Evolutionary conservation across 2,888 invertebrate species (phyloP).

Genomic region (Dynastes hyllus): DNA sequence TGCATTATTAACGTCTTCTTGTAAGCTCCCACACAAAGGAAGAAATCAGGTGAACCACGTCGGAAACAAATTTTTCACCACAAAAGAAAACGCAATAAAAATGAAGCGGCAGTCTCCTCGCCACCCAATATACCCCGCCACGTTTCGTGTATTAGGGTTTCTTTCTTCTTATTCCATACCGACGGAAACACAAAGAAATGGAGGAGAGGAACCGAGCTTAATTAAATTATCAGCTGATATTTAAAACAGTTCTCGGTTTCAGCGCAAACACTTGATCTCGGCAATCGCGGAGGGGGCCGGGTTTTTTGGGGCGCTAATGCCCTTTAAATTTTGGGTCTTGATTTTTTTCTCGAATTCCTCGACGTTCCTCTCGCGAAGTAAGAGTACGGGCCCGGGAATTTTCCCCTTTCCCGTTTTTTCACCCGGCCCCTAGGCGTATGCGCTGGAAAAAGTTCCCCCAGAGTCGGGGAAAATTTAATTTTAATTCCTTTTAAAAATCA

Average conservation of each 20-base stretch:
- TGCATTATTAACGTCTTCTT: not conserved
- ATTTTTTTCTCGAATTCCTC: constrained; percentile 20
- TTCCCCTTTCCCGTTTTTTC: constrained; percentile 22
- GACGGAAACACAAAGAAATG: constrained; percentile 64
- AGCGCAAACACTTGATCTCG: constrained; percentile 62
- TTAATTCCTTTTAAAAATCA: constrained; percentile 38
- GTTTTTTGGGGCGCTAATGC: not conserved
- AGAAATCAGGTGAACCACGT: constrained; percentile 63
- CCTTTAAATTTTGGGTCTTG: no score
- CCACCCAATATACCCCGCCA: not conserved
- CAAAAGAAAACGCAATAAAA: constrained; percentile 65
- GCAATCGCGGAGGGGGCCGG: constrained; percentile 55
- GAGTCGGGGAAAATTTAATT: constrained; percentile 31
- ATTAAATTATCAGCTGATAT: constrained; percentile 72
- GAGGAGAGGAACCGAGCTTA: constrained; percentile 68
- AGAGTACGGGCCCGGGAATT: constrained; percentile 46
- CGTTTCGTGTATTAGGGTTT: constrained; percentile 54
- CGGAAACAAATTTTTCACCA: constrained; percentile 59
- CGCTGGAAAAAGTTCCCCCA: constrained; percentile 23
- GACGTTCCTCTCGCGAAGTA: constrained; percentile 7
- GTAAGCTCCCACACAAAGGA: constrained; percentile 55
- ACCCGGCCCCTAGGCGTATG: constrained; percentile 23
- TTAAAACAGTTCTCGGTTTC: constrained; percentile 67
- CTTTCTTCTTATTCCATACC: constrained; percentile 64
- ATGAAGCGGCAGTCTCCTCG: constrained; percentile 58